Evolutionary conservation across 2,797 vertebrate species (phyloP).

Genomic region (Cheirogaleus major): DNA sequence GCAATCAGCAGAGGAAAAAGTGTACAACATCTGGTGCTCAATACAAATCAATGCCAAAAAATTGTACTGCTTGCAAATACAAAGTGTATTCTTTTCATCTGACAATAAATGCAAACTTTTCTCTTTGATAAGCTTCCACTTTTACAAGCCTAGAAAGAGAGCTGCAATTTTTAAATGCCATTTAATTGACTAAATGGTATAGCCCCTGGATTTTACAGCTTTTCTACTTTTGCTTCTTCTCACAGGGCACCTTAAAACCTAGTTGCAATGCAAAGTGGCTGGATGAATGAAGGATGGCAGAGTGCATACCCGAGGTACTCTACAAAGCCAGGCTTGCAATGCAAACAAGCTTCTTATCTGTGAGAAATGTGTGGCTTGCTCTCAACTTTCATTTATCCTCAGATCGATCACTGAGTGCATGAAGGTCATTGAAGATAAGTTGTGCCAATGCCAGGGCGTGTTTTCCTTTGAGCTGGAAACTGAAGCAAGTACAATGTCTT

Average conservation of each 20-base stretch:
- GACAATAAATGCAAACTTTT: constrained; percentile 6
- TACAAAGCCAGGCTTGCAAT: not conserved
- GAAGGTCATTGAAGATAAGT: not conserved
- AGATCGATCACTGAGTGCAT: not conserved
- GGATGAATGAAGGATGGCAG: not conserved
- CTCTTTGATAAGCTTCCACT: constrained; percentile 5
- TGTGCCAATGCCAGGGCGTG: not conserved
- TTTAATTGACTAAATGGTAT: constrained; percentile 37
- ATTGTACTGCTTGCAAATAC: not conserved
- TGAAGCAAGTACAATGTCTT: constrained; percentile 33
- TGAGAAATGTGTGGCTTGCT: not conserved
- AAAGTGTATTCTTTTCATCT: not conserved
- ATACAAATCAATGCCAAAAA: constrained; percentile 13
- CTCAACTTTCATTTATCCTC: not conserved
- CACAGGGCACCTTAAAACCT: not conserved
- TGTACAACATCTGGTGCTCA: not conserved
- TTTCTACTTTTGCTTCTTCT: constrained; percentile 14
- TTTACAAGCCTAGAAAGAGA: constrained; percentile 26
- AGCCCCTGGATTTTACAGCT: not conserved
- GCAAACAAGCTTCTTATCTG: not conserved
- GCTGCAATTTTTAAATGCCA: constrained; percentile 29
- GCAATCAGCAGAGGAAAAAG: not conserved
- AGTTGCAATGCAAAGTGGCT: too few relatives aligned
- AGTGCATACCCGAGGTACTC: fast-evolving
- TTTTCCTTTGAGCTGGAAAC: not conserved